phyloP scores from a whole-genome alignment of 2,888 invertebrate genomes.

The Mythimna impura region DNA sequence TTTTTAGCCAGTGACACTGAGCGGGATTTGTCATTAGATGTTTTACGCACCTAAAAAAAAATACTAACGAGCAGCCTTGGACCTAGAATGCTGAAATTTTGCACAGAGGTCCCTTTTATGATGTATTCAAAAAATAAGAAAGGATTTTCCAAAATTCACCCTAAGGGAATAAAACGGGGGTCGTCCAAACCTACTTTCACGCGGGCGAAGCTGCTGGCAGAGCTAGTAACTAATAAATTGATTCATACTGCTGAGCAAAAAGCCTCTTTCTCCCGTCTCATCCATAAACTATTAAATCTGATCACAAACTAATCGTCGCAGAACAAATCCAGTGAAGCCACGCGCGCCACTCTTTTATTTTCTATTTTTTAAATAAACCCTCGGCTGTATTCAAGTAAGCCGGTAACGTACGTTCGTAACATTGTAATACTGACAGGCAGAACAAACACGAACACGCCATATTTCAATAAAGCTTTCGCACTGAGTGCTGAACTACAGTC shows the following conservation, averaged over 20 bases:
- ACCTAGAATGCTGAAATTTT: too few relatives aligned
- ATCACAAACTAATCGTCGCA: constrained; percentile 17
- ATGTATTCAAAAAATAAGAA: too few relatives aligned
- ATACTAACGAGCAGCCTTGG: too few relatives aligned
- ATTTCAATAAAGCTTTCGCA: constrained; percentile 62
- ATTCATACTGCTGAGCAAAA: background rate
- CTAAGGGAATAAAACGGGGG: too few relatives aligned
- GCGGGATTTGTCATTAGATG: too few relatives aligned
- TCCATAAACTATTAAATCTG: constrained; percentile 19
- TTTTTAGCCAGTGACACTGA: too few relatives aligned
- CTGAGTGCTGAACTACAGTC: constrained; percentile 39
- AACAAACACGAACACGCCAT: constrained; percentile 65
- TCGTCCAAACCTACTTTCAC: too few relatives aligned
- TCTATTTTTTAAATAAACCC: constrained; percentile 52
- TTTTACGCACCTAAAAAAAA: too few relatives aligned
- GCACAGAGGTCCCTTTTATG: too few relatives aligned
- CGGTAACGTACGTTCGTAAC: constrained; percentile 55
- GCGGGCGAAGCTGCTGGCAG: too few relatives aligned
- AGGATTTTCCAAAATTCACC: too few relatives aligned
- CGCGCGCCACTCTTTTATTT: constrained; percentile 43
- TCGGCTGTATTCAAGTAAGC: constrained; percentile 45
- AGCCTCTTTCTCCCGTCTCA: background rate
- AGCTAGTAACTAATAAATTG: too few relatives aligned
- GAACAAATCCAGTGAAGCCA: constrained; percentile 38
- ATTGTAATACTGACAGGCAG: constrained; percentile 53